Base-by-base conservation (phyloP, 92 coral and sea anemone genomes). In the Montipora capitata region DNA sequence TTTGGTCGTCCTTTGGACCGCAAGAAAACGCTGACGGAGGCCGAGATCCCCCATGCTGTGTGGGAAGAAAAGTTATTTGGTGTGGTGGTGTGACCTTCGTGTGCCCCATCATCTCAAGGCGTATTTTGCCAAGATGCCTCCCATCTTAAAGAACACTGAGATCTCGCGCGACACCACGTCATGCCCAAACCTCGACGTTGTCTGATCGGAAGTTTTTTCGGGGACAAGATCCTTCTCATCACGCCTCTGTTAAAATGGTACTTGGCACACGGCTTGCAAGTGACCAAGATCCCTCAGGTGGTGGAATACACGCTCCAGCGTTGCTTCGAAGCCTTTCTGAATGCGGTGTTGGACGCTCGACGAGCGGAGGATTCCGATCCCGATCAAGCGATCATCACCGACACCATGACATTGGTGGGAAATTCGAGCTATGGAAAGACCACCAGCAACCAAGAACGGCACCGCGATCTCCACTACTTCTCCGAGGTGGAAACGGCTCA, bases 21-120 rank as follows among this genome's bases (percentile, higher is more conserved):
- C 54, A 18, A 82, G 14, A 67, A 57, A 17, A 56, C 78, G 65
- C 54, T 83, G 39, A 81, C 79, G 3, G 45, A 74, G 52, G 62
- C 5, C 0, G 58, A 91, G 39, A 91, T 91, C 64, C 63, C 87
- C 0, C n/a, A 73, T 2, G 82, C 58, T 3, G 63, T 91, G 8
- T 15, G 59, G 27, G 15, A 52, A 11, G 83, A 62, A 4, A 39
- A 45, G 15, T 38, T 91, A 73, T 91, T 91, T 87, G 94, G 92
- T 9, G 85, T 89, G 1, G 78, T 93, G 86, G 61, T 92, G 95
- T 51, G 92, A 88, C 27, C 84, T 92, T 14, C 61, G 67, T 11
- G 92, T 92, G 42, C 92, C 90, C 1, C 81, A 87, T 40, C 40
- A 65, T 20, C 88, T 87, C 45, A 81, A 79, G 38, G 56, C 38